Evolutionary conservation across 2,113 vertebrate genomes (phyloP), one percentile per base, ranked within the genome.

Genomic region (Perca schrenkii): DNA sequence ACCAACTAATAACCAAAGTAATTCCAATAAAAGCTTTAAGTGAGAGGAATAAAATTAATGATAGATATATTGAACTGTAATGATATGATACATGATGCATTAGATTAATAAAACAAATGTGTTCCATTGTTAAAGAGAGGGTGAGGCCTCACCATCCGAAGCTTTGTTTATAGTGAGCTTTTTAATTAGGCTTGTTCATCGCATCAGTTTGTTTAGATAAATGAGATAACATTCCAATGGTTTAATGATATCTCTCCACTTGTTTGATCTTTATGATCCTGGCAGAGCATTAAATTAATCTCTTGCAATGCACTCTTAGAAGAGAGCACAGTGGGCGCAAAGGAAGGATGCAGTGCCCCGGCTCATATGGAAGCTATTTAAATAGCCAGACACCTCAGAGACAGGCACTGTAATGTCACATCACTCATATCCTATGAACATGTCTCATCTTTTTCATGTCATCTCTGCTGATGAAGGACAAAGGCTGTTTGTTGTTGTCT

Each of bases 11-110:
- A 99, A 98, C 97, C 96, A 97, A 99, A 99, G 98, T 99, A 99
- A 99, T 99, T 98, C 97, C 97, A 98, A 98, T 99, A 98, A 99
- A 98, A 98, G 97, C 97, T 97, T 97, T 98, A 98, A 99, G 96
- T 98, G 97, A 98, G 98, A 96, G 96, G 96, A 98, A 98, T 98
- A 97, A 99, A 98, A 98, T 99, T 98, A 98, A 98, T 98, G 97
- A 98, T 97, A 99, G 98, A 99, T 95, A 95, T 97, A 98, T 97
- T 97, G 97, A 99, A 97, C 97, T 97, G 96, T 97, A 98, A 98
- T 97, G 96, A 99, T 98, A 97, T 97, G 97, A 99, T 98, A 97
- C 97, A 98, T 97, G 96, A 98, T 97, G 98, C 98, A 97, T 97
- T 98, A 97, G 96, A 99, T 98, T 98, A 97, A 99, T 98, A 98